A percentile compares a stretch with the other conserved stretches of the same genome.
Evolutionary conservation across 1,140 invertebrate genomes (phyloP).

Genomic region (Drosophila nebulosa): DNA sequence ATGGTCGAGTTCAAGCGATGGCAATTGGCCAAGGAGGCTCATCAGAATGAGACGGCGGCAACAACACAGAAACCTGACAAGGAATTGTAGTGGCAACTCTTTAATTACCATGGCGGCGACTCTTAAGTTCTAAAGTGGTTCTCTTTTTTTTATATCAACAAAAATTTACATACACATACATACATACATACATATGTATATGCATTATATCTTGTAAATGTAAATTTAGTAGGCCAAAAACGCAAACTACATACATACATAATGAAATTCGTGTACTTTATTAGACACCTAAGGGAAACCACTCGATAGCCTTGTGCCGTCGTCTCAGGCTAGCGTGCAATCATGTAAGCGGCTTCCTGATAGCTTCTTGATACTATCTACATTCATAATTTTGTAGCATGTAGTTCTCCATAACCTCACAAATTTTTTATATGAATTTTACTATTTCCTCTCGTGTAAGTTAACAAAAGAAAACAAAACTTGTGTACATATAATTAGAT

Average conservation of each 20-base stretch:
- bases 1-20: conserved; percentile 79
- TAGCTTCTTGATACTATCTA: conserved; percentile 19
- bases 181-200: conserved; percentile 16
- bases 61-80: conserved; percentile 60
- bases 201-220: conserved; percentile 18
- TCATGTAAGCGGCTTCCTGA: conserved; percentile 37
- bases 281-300: conserved; percentile 28
- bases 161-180: neutral
- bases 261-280: conserved; percentile 54
- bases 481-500: conserved; percentile 50
- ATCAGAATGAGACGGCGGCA: conserved; percentile 46
- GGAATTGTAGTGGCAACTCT: conserved; percentile 66
- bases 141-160: conserved; percentile 26
- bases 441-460: conserved; percentile 49
- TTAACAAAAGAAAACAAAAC: conserved; percentile 27
- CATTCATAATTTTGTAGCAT: conserved; percentile 13
- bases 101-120: conserved; percentile 11
- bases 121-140: conserved; percentile 34
- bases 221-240: conserved; percentile 23
- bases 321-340: conserved; percentile 24
- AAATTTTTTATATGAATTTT: conserved; percentile 56
- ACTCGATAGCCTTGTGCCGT: conserved; percentile 37
- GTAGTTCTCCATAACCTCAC: conserved; percentile 31
- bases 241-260: neutral
- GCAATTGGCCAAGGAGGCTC: conserved; percentile 69